Percentiles rank a stretch among this genome's conserved stretches.
Conservation (phyloP, 2,888 invertebrate genomes). For the Pristionchus entomophagus region DNA sequence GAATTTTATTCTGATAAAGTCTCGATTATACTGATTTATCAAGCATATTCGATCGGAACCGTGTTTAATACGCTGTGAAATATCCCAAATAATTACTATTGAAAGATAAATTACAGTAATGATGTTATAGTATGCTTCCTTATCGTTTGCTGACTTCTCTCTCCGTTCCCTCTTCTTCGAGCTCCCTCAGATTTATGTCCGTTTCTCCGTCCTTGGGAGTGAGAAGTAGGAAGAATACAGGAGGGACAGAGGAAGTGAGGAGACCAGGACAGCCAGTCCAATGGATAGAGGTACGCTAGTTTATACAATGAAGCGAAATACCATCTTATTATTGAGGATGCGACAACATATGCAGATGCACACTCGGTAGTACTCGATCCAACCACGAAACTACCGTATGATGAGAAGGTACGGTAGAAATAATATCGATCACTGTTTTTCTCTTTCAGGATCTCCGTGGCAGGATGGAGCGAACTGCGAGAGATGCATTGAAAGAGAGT, state of each 20-base stretch:
- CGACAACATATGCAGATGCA: slow-evolving; percentile 67
- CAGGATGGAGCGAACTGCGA: slow-evolving; percentile 44
- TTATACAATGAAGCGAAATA: not conserved
- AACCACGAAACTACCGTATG: slow-evolving; percentile 66
- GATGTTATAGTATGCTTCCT: not conserved
- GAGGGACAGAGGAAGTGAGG: not conserved
- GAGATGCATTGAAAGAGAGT: slow-evolving; percentile 45
- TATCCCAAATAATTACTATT: not conserved
- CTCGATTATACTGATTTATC: not conserved
- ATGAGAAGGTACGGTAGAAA: slow-evolving; percentile 54
- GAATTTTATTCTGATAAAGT: not conserved
- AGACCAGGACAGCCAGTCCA: slow-evolving; percentile 32
- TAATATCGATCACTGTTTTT: not conserved
- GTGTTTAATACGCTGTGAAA: not conserved
- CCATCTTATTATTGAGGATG: slow-evolving; percentile 45
- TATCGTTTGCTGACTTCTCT: not conserved
- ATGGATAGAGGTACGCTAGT: slow-evolving; percentile 21
- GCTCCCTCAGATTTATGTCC: not conserved
- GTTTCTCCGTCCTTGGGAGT: slow-evolving; percentile 10
- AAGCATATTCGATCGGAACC: not conserved
- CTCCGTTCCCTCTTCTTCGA: slow-evolving; percentile 2
- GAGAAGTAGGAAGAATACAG: slow-evolving; percentile 26
- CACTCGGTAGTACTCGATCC: slow-evolving; percentile 70
- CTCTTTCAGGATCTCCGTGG: slow-evolving; percentile 34
- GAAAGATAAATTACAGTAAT: not conserved